Conservation (phyloP, 2,888 invertebrate species). For the Hypsopygia costalis region DNA sequence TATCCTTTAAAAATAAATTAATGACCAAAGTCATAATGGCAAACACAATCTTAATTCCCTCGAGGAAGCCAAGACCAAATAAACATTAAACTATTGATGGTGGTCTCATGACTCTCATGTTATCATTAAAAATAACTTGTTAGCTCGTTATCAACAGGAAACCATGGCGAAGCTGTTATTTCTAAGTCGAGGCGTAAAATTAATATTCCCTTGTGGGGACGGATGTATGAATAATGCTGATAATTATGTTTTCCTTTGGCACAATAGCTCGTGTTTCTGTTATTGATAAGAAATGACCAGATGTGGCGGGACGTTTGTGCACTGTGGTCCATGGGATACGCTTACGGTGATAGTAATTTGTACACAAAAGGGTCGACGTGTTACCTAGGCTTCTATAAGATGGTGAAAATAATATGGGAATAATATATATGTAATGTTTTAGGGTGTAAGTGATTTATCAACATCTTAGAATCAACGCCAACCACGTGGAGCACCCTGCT, state of each 20-base stretch:
- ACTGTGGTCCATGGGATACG: background rate
- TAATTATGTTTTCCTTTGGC: constrained; percentile 67
- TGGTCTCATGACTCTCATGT: background rate
- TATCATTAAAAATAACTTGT: background rate
- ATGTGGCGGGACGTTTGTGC: constrained; percentile 35
- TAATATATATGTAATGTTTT: too few relatives aligned
- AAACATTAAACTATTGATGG: background rate
- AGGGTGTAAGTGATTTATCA: too few relatives aligned
- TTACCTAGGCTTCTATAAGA: too few relatives aligned
- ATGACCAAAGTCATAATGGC: too few relatives aligned
- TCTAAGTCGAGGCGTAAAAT: background rate
- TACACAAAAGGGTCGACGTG: too few relatives aligned
- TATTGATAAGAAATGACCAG: constrained; percentile 66
- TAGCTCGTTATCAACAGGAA: background rate
- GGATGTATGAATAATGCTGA: constrained; percentile 61
- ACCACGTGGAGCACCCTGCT: too few relatives aligned
- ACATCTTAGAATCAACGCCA: too few relatives aligned
- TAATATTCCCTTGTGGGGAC: constrained; percentile 33
- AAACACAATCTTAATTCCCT: background rate
- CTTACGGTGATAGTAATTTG: too few relatives aligned
- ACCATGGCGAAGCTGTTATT: background rate
- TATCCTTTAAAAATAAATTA: too few relatives aligned
- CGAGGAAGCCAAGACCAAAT: background rate
- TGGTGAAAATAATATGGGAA: too few relatives aligned
- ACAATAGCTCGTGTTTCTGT: constrained; percentile 57